Conservation (phyloP, 2,797 vertebrate species). For the Emydoidea blandingii region DNA sequence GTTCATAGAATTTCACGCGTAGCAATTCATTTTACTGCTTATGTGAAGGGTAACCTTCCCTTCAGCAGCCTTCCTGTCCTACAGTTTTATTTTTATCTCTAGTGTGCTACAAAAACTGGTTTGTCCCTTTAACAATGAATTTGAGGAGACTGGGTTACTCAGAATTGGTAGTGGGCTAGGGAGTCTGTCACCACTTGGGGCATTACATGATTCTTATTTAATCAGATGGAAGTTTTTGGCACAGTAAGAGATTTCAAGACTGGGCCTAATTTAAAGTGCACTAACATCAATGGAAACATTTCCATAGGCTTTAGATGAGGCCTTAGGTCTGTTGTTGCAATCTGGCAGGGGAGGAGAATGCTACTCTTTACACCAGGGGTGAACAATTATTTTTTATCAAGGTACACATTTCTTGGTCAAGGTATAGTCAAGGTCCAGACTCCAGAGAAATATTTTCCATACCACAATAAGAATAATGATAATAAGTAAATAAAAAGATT, state of each 20-base stretch:
- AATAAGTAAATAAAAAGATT: too few relatives aligned
- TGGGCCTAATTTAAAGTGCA: not conserved
- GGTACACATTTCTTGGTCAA: too few relatives aligned
- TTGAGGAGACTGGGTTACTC: not conserved
- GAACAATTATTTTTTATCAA: too few relatives aligned
- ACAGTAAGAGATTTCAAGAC: not conserved
- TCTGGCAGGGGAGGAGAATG: not conserved
- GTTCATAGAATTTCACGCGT: conserved; percentile 50
- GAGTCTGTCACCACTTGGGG: not conserved
- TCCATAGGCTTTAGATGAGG: not conserved
- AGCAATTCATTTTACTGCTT: conserved; percentile 42
- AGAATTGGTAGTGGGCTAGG: not conserved
- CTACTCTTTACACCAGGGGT: not conserved
- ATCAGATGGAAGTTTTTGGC: not conserved
- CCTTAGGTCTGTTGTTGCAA: not conserved
- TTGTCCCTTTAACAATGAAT: conserved; percentile 4
- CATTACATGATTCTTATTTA: not conserved
- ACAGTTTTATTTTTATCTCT: not conserved
- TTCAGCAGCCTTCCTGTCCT: conserved; percentile 14
- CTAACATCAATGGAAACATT: not conserved
- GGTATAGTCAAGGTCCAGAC: too few relatives aligned
- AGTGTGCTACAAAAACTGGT: not conserved
- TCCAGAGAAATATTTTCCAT: too few relatives aligned
- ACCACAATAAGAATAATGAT: too few relatives aligned
- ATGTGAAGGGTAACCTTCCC: conserved; percentile 18